These are phyloP conservation scores for Lysiphlebus fabarum DNA, from an alignment of 1,140 invertebrate species.

Conservation along the genomic window DNA sequence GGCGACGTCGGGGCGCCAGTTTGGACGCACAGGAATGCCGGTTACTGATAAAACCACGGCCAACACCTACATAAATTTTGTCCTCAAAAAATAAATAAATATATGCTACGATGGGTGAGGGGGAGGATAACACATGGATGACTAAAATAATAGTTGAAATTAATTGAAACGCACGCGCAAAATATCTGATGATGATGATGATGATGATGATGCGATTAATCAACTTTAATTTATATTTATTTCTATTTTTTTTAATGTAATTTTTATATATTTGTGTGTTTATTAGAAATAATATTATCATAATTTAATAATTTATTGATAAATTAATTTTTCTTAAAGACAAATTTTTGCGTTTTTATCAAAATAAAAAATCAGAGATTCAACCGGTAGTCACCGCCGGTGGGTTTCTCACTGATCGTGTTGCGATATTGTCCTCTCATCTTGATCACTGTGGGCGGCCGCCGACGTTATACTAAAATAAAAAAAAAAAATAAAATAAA, in stretches of 20 bases:
- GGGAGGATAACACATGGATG: neutral
- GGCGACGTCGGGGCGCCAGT: slow-evolving; percentile 53
- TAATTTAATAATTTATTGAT: neutral
- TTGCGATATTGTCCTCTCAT: slow-evolving; percentile 23
- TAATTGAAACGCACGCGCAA: too few species aligned
- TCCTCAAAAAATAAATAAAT: slow-evolving; percentile 42
- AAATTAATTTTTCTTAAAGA: neutral
- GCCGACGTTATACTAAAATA: neutral
- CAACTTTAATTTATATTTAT: too few species aligned
- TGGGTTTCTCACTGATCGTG: slow-evolving; percentile 23
- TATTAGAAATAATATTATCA: too few species aligned
- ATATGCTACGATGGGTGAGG: slow-evolving; percentile 10
- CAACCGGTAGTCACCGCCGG: slow-evolving; percentile 18
- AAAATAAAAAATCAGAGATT: slow-evolving; percentile 11
- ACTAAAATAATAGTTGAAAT: too few species aligned
- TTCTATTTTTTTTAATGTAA: too few species aligned
- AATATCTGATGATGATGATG: too few species aligned
- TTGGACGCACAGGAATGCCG: slow-evolving; percentile 52
- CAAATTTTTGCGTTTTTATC: slow-evolving; percentile 15
- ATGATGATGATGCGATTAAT: too few species aligned
- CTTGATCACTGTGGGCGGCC: slow-evolving; percentile 23
- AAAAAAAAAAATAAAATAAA: too few species aligned
- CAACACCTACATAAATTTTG: slow-evolving; percentile 58
- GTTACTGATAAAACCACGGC: slow-evolving; percentile 53
- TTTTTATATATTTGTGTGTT: too few species aligned